Evolutionary conservation across 1,140 invertebrate species (phyloP), one percentile per base, ranked within the genome.

Genomic region (Sycophila sp.): DNA sequence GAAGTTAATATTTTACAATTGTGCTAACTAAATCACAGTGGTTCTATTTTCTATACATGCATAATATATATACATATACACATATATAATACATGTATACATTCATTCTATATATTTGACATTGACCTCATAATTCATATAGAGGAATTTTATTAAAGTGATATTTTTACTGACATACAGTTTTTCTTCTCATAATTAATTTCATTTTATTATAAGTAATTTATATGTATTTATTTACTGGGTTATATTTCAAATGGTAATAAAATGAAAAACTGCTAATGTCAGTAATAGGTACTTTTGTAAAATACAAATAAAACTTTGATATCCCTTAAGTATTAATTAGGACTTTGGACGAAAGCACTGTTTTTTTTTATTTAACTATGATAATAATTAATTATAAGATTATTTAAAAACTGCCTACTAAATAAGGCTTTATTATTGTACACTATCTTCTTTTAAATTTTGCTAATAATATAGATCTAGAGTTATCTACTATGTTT

Each of bases 311-410:
- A n/a, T n/a, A n/a, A n/a, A n/a, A n/a, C n/a, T n/a, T n/a, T n/a
- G n/a, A n/a, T n/a, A n/a, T n/a, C n/a, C n/a, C n/a, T n/a, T n/a
- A n/a, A n/a, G n/a, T n/a, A n/a, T n/a, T 3, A 65, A 38, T 55
- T 58, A 58, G 22, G 28, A 36, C 32, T 55, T 72, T 69, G 72
- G 69, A 74, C 53, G 53, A 40, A 69, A 74, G 53, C 42, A 47
- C 42, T 68, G 58, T 42, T 51, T 19, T 49, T 64, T 60, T 30
- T 40, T 60, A 47, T 24, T 22, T 10, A 49, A 17, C 36, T 45
- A 63, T 62, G n/a, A 45, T 17, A 4, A 45, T 10, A 45, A 45
- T 7, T n/a, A n/a, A n/a, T n/a, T n/a, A 45, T 7, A n/a, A 45
- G n/a, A 45, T 45, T 45, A n/a, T n/a, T 7, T 45, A 10, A n/a